Percentiles rank a stretch among this genome's conserved stretches.
Conservation (phyloP, 2,888 invertebrate species). For the Polydrusus cervinus region DNA sequence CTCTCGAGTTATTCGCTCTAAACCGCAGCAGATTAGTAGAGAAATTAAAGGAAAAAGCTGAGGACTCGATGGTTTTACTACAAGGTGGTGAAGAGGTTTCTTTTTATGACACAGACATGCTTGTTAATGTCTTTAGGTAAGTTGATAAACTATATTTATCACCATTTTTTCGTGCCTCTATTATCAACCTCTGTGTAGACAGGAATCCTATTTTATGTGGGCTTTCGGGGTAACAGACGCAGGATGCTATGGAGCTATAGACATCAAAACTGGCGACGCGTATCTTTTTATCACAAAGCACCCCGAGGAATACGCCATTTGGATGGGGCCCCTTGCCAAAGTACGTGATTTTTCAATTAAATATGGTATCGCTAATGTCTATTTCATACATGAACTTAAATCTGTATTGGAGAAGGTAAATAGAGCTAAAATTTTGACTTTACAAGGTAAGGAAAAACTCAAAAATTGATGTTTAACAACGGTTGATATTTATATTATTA, state of each 20-base stretch:
- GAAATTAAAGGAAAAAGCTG: slow-evolving; percentile 71
- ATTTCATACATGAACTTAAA: slow-evolving; percentile 80
- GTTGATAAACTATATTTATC: slow-evolving; percentile 71
- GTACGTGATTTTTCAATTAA: slow-evolving; percentile 83
- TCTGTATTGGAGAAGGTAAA: slow-evolving; percentile 74
- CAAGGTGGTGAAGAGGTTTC: slow-evolving; percentile 89
- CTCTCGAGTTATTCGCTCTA: slow-evolving; percentile 83
- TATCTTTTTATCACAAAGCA: slow-evolving; percentile 90
- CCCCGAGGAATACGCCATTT: slow-evolving; percentile 90
- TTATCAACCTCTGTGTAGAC: slow-evolving; percentile 44
- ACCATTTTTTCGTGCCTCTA: background rate
- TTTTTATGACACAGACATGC: slow-evolving; percentile 90
- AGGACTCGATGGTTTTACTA: slow-evolving; percentile 81
- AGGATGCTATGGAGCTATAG: slow-evolving; percentile 90
- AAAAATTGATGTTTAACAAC: background rate
- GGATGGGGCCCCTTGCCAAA: slow-evolving; percentile 91
- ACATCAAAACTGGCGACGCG: slow-evolving; percentile 80
- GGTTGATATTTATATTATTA: too few relatives aligned
- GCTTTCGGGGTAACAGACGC: slow-evolving; percentile 93
- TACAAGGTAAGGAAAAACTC: slow-evolving; percentile 44
- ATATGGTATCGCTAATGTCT: slow-evolving; percentile 89
- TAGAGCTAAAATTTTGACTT: slow-evolving; percentile 76
- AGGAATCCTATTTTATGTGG: slow-evolving; percentile 99
- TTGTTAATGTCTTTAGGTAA: slow-evolving; percentile 87
- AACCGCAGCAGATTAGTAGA: slow-evolving; percentile 84